These are phyloP conservation scores for Cryptoleucopteryx plumbea DNA, from an alignment of 2,113 vertebrate genomes.

Conservation along the genomic window DNA sequence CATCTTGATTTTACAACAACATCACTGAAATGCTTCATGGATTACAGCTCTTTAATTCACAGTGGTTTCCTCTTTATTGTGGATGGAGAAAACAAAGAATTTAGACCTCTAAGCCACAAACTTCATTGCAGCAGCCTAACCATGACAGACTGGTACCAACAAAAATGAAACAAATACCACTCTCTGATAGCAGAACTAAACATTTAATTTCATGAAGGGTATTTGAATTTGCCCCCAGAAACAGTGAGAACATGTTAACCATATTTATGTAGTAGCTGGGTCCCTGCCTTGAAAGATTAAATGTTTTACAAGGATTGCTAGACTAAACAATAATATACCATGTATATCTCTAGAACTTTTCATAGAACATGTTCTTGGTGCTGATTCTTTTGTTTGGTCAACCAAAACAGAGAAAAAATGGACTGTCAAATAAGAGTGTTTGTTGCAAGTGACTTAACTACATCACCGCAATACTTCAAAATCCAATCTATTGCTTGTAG, in stretches of 20 bases:
- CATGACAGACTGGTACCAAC: not conserved
- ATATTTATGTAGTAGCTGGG: not conserved
- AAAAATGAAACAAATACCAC: not conserved
- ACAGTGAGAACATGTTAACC: not conserved
- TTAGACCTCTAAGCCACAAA: not conserved
- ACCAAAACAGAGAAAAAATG: not conserved
- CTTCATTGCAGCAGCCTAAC: not conserved
- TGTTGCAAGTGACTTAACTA: not conserved
- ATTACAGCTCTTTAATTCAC: not conserved
- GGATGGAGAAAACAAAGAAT: not conserved
- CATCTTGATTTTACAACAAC: not conserved
- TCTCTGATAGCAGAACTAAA: not conserved
- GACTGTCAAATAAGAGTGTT: not conserved
- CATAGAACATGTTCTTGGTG: not conserved
- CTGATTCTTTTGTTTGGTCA: not conserved
- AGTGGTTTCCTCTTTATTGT: not conserved
- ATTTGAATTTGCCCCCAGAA: not conserved
- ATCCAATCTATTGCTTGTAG: not conserved
- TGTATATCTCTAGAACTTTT: not conserved
- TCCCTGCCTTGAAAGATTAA: not conserved
- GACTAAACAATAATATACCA: not conserved
- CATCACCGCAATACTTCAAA: not conserved
- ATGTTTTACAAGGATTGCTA: not conserved
- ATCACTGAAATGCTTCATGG: not conserved
- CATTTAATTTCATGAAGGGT: not conserved